These are phyloP conservation scores for Chanos chanos DNA, from an alignment of 2,797 vertebrate species.

Conservation along the genomic window DNA sequence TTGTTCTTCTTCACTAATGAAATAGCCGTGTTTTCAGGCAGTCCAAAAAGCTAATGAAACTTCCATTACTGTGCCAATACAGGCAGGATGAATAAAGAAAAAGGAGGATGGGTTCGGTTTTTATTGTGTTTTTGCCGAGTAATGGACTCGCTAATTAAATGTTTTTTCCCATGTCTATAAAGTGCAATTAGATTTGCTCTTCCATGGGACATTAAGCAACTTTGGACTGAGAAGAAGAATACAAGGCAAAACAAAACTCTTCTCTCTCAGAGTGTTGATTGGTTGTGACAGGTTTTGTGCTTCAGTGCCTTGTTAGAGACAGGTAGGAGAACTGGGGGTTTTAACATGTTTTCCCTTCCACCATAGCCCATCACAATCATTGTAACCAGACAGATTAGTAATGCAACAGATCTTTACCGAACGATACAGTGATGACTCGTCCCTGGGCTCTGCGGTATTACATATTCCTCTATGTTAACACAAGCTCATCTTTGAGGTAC, in stretches of 20 bases:
- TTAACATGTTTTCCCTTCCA: too few species aligned
- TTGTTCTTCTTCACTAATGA: neutral
- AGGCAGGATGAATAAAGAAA: neutral
- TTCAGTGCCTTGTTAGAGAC: neutral
- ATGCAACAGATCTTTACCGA: too few species aligned
- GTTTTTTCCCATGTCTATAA: neutral
- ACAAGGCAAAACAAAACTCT: neutral
- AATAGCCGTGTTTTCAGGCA: constrained; percentile 8
- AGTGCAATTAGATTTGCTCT: neutral
- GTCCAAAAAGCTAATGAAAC: constrained; percentile 18
- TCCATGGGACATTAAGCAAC: neutral
- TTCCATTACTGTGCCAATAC: constrained; percentile 17
- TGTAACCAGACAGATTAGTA: too few species aligned
- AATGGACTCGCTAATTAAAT: constrained; percentile 5
- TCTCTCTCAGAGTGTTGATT: neutral
- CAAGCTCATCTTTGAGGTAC: too few species aligned
- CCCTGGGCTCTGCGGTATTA: too few species aligned
- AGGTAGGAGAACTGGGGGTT: too few species aligned
- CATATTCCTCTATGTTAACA: too few species aligned
- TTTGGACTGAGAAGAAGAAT: neutral
- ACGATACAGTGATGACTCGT: too few species aligned
- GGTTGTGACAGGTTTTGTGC: neutral
- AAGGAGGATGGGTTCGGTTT: too few species aligned
- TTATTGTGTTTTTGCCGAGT: neutral
- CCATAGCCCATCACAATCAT: too few species aligned